Conservation (phyloP, 2,888 invertebrate species). For the Erebia ligea region DNA sequence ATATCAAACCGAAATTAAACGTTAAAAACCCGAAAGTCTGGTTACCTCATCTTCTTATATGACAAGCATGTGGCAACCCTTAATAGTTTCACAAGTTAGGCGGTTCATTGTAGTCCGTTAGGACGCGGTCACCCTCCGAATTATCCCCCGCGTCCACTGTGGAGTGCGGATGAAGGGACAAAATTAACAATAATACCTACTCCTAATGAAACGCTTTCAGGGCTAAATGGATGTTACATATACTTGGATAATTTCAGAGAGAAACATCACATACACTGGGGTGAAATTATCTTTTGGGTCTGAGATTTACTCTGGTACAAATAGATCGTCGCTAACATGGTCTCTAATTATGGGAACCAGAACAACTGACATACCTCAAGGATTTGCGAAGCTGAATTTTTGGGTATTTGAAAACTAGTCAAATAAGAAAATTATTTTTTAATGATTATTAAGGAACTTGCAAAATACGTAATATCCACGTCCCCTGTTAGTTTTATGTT, state of each 20-base stretch:
- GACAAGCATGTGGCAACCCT: slow-evolving; percentile 6
- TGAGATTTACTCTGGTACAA: background rate
- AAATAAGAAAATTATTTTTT: no score
- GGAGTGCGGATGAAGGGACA: slow-evolving; percentile 26
- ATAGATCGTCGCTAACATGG: no score
- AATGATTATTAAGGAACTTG: no score
- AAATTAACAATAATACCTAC: slow-evolving; percentile 29
- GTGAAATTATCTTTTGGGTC: slow-evolving; percentile 31
- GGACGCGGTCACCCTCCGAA: slow-evolving; percentile 30
- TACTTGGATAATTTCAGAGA: slow-evolving; percentile 13
- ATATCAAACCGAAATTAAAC: no score
- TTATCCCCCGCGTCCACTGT: slow-evolving; percentile 27
- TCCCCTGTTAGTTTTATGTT: no score
- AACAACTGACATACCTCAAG: no score
- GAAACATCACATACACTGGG: background rate
- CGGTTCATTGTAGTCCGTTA: slow-evolving; percentile 29
- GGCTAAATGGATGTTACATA: slow-evolving; percentile 16
- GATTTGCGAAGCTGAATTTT: no score
- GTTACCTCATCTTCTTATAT: no score
- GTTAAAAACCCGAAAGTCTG: no score
- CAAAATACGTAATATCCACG: no score
- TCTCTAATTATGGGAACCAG: no score
- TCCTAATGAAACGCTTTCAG: slow-evolving; percentile 25
- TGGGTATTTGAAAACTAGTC: no score
- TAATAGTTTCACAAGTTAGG: slow-evolving; percentile 26